phyloP scores from a whole-genome alignment of 2,888 invertebrate species.

The Sialis lutaria region DNA sequence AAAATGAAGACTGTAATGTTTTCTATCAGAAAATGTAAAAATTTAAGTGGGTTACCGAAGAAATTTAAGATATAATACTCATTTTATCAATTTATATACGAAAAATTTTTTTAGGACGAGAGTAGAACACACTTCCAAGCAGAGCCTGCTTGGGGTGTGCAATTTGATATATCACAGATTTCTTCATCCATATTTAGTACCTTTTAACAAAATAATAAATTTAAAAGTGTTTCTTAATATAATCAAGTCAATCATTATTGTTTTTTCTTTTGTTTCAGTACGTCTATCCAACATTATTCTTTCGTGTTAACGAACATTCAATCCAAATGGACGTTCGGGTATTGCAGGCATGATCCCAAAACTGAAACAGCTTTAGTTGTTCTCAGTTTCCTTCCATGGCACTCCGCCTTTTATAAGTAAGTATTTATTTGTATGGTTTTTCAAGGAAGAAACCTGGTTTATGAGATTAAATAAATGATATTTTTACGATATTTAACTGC shows the following conservation, averaged over 20 bases:
- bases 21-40: too few species aligned
- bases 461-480: too few species aligned
- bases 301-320: conserved; percentile 91
- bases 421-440: conserved; percentile 18
- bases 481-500: too few species aligned
- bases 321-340: conserved; percentile 94
- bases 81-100: too few species aligned
- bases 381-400: conserved; percentile 88
- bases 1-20: too few species aligned
- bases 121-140: too few species aligned
- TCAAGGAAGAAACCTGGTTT: too few species aligned
- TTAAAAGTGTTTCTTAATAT: conserved; percentile 5
- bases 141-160: too few species aligned
- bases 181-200: not conserved
- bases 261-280: conserved; percentile 35
- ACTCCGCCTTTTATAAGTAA: conserved; percentile 86
- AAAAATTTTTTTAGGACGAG: too few species aligned
- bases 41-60: too few species aligned
- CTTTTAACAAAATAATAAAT: not conserved
- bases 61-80: too few species aligned
- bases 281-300: conserved; percentile 83
- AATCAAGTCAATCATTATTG: not conserved
- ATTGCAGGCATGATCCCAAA: conserved; percentile 87
- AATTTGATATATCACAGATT: not conserved
- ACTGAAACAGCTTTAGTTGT: conserved; percentile 70